Percentiles rank a stretch among this genome's conserved stretches.
phyloP scores from a whole-genome alignment of 2,113 vertebrate species.

The Sylvia atricapilla region DNA sequence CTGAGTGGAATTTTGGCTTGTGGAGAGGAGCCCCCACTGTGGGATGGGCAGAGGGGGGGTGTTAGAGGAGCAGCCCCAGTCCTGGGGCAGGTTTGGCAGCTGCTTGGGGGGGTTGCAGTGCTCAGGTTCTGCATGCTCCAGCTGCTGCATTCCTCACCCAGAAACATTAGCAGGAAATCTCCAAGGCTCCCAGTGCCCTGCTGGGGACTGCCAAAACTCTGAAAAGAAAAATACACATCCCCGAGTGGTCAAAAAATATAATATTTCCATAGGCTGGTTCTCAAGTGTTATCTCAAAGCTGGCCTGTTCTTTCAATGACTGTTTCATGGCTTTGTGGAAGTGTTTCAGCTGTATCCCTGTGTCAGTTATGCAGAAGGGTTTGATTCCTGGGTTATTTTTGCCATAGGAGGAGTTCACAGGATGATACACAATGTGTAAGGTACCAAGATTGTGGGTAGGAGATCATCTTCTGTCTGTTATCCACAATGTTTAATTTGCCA shows the following conservation, averaged over 20 bases:
- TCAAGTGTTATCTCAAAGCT: background rate
- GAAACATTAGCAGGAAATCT: background rate
- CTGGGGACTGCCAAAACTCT: background rate
- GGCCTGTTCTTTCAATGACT: background rate
- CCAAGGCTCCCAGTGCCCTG: background rate
- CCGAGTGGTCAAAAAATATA: accelerated
- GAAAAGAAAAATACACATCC: background rate
- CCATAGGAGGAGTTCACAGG: background rate
- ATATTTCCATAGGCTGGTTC: background rate
- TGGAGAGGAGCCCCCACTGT: background rate
- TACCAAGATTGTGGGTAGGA: background rate
- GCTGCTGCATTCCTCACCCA: background rate
- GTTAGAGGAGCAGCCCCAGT: background rate
- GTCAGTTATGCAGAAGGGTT: background rate
- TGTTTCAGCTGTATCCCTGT: background rate
- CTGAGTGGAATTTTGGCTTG: background rate
- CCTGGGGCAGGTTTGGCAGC: accelerated
- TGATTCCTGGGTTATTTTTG: background rate
- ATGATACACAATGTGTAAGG: background rate
- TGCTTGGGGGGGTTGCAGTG: background rate
- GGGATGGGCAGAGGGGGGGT: background rate
- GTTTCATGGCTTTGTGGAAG: background rate
- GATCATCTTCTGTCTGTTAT: background rate
- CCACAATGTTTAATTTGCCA: background rate
- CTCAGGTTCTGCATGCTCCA: accelerated